A percentile compares a stretch with the other conserved stretches of the same genome.
These are phyloP conservation scores for Agrochola lota DNA, from an alignment of 2,888 invertebrate genomes.

Conservation along the genomic window DNA sequence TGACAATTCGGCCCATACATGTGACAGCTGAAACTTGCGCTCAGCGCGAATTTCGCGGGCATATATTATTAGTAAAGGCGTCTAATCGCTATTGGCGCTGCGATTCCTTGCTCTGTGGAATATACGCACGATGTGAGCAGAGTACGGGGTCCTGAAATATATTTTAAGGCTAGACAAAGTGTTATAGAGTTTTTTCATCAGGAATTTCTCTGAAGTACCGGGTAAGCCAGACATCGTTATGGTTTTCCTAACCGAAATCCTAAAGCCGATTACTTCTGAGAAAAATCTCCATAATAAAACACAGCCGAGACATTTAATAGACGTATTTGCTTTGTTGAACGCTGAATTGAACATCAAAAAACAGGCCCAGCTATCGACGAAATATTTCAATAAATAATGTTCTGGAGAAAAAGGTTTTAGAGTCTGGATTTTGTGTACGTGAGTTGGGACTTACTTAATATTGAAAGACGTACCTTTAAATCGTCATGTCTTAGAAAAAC, in stretches of 20 bases:
- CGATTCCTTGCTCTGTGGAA: too few relatives aligned
- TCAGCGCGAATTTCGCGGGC: neutral
- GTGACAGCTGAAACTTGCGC: too few relatives aligned
- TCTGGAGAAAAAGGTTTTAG: neutral
- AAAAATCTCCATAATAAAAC: conserved; percentile 22
- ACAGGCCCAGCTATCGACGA: neutral
- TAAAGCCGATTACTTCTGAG: neutral
- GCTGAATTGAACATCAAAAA: neutral
- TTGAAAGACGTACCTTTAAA: neutral
- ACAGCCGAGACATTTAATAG: conserved; percentile 17
- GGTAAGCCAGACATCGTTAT: neutral
- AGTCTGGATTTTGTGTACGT: neutral
- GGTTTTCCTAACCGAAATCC: neutral
- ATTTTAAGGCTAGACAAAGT: neutral
- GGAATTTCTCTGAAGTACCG: neutral
- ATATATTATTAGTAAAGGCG: too few relatives aligned
- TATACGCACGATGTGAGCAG: neutral
- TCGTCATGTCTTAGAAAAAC: neutral
- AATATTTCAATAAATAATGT: neutral
- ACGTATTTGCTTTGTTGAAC: conserved; percentile 16
- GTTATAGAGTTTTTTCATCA: neutral
- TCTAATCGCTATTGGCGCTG: neutral
- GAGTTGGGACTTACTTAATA: neutral
- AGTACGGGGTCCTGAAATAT: neutral
- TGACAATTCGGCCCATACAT: neutral